Conservation (phyloP, 1,140 invertebrate species). For the Drosophila persimilis region DNA sequence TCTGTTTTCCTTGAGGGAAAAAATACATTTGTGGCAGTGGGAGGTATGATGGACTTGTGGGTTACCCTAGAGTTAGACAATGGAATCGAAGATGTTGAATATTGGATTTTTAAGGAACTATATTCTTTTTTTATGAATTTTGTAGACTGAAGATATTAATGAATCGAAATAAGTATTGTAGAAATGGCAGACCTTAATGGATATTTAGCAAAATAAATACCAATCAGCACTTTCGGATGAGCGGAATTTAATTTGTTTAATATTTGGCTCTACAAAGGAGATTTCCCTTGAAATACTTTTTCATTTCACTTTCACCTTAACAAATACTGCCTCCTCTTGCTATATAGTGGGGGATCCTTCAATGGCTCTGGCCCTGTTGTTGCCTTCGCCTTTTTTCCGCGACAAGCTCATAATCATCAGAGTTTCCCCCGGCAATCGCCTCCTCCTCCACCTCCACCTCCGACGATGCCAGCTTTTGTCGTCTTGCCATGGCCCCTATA, state of each 20-base stretch:
- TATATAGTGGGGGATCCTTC: constrained; percentile 8
- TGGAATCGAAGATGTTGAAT: too few relatives aligned
- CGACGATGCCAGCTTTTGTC: not conserved
- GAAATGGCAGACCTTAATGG: too few relatives aligned
- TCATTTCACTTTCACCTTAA: not conserved
- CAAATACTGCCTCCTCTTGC: not conserved
- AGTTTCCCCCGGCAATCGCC: constrained; percentile 9
- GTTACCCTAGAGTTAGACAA: not conserved
- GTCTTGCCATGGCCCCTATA: constrained; percentile 23
- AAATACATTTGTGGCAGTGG: constrained; percentile 6
- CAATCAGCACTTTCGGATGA: too few relatives aligned
- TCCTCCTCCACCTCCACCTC: constrained; percentile 2
- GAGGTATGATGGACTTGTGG: not conserved
- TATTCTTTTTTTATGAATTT: too few relatives aligned
- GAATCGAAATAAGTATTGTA: too few relatives aligned
- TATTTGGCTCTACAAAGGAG: too few relatives aligned
- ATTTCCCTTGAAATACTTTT: too few relatives aligned
- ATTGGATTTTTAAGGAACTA: too few relatives aligned
- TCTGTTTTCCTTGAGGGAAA: constrained; percentile 29
- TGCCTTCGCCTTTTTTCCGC: constrained; percentile 25
- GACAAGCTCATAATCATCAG: constrained; percentile 52
- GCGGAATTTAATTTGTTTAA: too few relatives aligned
- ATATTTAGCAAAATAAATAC: too few relatives aligned
- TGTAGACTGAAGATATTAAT: too few relatives aligned
- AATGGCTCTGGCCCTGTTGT: constrained; percentile 23